These are phyloP conservation scores for Kradibia gibbosae DNA, from an alignment of 1,140 invertebrate species.

Conservation along the genomic window DNA sequence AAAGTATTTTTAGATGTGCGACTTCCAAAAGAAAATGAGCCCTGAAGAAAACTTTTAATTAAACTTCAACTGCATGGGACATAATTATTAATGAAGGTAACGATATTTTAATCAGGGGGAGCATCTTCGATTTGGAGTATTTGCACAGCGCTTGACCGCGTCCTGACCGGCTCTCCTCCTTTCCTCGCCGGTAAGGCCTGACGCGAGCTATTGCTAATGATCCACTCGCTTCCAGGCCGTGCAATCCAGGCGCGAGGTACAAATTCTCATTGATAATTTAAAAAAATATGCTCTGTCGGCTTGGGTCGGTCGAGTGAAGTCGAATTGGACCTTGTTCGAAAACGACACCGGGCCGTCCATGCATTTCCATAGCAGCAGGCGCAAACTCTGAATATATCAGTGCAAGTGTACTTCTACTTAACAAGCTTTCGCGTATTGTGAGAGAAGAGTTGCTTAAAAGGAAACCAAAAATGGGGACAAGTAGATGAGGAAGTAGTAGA, in stretches of 20 bases:
- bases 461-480: slow-evolving; percentile 73
- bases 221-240: no score
- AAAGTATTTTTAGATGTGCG: slow-evolving; percentile 40
- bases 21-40: slow-evolving; percentile 19
- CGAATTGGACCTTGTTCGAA: not conserved
- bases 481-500: slow-evolving; percentile 58
- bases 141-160: no score
- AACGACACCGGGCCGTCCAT: not conserved
- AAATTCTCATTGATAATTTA: no score
- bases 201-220: no score
- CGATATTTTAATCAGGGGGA: not conserved
- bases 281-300: not conserved
- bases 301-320: not conserved
- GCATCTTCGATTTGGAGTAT: no score
- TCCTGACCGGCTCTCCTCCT: no score
- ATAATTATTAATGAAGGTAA: not conserved
- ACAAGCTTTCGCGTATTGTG: slow-evolving; percentile 71
- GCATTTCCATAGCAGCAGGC: slow-evolving; percentile 10
- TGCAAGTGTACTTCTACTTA: slow-evolving; percentile 69
- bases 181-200: no score
- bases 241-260: no score
- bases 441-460: slow-evolving; percentile 69
- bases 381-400: slow-evolving; percentile 56
- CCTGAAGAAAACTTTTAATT: slow-evolving; percentile 34
- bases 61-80: slow-evolving; percentile 21